Evolutionary conservation across 2,888 invertebrate genomes (phyloP).

Genomic region (Mactromeris polynyma): DNA sequence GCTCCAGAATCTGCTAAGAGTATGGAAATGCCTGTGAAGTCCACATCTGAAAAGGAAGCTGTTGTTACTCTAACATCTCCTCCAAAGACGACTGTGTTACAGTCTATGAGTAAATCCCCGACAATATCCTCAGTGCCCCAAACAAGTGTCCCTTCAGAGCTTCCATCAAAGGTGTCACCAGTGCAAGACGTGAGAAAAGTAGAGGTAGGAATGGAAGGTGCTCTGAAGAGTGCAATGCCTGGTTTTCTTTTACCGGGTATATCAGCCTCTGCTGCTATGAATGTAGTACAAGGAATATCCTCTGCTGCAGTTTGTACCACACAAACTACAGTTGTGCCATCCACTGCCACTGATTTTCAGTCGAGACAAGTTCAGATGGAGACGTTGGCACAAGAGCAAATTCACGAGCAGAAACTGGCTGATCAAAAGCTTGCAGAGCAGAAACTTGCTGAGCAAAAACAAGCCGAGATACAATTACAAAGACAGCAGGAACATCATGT

Average conservation of each 20-base stretch:
- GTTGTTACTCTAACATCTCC: conserved; percentile 23
- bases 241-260: conserved; percentile 61
- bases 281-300: conserved; percentile 51
- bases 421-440: conserved; percentile 51
- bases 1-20: conserved; percentile 32
- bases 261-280: conserved; percentile 49
- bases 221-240: conserved; percentile 48
- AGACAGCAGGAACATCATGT: conserved; percentile 46
- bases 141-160: conserved; percentile 44
- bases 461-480: conserved; percentile 52
- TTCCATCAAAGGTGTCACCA: conserved; percentile 47
- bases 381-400: conserved; percentile 46
- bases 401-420: conserved; percentile 49
- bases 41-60: neutral
- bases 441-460: conserved; percentile 54
- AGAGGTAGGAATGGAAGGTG: conserved; percentile 37
- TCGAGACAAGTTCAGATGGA: conserved; percentile 46
- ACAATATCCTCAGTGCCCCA: conserved; percentile 52
- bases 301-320: conserved; percentile 39
- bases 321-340: conserved; percentile 42
- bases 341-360: conserved; percentile 25
- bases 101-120: conserved; percentile 28
- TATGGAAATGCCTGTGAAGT: conserved; percentile 21
- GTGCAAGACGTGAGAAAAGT: conserved; percentile 31
- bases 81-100: conserved; percentile 32